Percentiles rank a stretch among this genome's conserved stretches.
phyloP scores from a whole-genome alignment of 2,888 invertebrate genomes.

The Capitulum mitella region DNA sequence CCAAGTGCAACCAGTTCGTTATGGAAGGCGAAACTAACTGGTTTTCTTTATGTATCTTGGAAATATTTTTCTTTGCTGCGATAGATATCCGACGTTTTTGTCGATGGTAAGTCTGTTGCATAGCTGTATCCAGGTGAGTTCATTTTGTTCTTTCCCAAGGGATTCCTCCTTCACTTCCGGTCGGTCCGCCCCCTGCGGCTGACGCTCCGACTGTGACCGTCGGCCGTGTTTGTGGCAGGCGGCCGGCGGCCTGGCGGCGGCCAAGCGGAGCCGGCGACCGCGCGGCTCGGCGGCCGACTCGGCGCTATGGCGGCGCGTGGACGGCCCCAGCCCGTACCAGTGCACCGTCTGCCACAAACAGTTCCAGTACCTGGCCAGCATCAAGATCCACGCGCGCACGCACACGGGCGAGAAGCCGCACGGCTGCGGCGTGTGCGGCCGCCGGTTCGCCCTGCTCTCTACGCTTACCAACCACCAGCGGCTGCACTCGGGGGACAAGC shows the following conservation, averaged over 20 bases:
- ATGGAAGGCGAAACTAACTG: too few species aligned
- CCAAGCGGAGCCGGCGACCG: background rate
- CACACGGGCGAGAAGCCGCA: slow-evolving; percentile 18
- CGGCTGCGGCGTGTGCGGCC: slow-evolving; percentile 4
- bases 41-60: too few species aligned
- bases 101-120: too few species aligned
- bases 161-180: too few species aligned
- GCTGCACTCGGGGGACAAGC: background rate
- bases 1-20: too few species aligned
- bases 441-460: slow-evolving; percentile 7
- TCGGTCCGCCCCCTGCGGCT: too few species aligned
- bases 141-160: too few species aligned
- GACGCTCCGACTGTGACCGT: background rate
- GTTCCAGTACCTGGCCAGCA: slow-evolving; percentile 12
- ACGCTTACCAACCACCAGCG: slow-evolving; percentile 15
- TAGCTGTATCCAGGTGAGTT: too few species aligned
- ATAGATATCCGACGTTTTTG: too few species aligned
- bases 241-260: background rate
- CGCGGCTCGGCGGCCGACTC: background rate
- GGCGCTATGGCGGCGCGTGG: background rate
- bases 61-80: too few species aligned
- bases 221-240: background rate
- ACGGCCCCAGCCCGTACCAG: background rate
- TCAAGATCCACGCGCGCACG: slow-evolving; percentile 14
- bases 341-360: background rate